These are phyloP conservation scores for Ctenicera cuprea DNA, from an alignment of 2,888 invertebrate species.

Conservation along the genomic window DNA sequence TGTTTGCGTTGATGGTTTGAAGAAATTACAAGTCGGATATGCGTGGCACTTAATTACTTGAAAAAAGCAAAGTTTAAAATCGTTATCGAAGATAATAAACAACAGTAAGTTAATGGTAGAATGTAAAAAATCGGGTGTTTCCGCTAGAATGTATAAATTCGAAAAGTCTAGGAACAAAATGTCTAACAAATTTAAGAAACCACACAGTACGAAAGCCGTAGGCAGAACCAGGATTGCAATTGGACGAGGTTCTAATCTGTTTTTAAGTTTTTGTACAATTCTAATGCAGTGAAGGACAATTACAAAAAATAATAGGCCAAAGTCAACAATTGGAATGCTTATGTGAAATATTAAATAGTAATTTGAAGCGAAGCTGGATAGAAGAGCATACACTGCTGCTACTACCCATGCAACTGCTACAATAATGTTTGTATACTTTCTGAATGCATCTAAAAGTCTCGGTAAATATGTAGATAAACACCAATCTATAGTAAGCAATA, in stretches of 20 bases:
- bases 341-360: constrained; percentile 44
- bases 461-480: constrained; percentile 46
- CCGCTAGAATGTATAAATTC: constrained; percentile 30
- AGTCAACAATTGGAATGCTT: constrained; percentile 31
- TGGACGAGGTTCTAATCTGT: constrained; percentile 29
- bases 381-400: constrained; percentile 34
- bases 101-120: neutral
- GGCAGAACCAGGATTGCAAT: constrained; percentile 38
- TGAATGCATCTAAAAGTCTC: constrained; percentile 34
- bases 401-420: constrained; percentile 37
- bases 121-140: constrained; percentile 20
- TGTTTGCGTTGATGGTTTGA: neutral
- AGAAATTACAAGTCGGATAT: neutral
- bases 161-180: constrained; percentile 18
- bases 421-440: constrained; percentile 37
- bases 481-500: constrained; percentile 43
- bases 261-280: constrained; percentile 36
- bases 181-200: constrained; percentile 43
- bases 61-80: neutral
- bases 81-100: neutral
- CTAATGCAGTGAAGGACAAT: constrained; percentile 32
- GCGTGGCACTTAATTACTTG: neutral
- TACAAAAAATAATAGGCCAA: constrained; percentile 26
- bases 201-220: constrained; percentile 38
- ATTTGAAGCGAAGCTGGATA: constrained; percentile 22